Evolutionary conservation across 2,113 vertebrate genomes (phyloP).

Genomic region (Myotis yumanensis): DNA sequence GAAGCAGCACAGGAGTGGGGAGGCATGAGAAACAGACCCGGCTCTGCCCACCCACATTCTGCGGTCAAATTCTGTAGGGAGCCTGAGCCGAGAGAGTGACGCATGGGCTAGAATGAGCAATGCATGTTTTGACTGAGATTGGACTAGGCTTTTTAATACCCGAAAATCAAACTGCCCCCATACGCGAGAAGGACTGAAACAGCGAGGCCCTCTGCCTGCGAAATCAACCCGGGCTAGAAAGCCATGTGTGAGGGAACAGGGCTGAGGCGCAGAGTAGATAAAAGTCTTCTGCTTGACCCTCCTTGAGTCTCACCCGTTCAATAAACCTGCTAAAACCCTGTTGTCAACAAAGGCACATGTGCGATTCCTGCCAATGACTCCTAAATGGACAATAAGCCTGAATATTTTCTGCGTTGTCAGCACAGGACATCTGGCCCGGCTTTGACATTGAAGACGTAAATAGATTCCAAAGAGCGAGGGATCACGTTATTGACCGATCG

Average conservation of each 20-base stretch:
- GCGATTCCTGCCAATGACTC: background rate
- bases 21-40: background rate
- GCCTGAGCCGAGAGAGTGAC: background rate
- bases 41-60: fast-evolving
- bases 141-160: background rate
- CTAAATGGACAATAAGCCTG: background rate
- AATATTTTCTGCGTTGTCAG: background rate
- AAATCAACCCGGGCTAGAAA: background rate
- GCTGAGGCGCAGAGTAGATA: background rate
- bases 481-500: background rate
- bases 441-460: background rate
- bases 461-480: background rate
- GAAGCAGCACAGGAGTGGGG: background rate
- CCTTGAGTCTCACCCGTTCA: background rate
- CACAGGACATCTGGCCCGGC: background rate
- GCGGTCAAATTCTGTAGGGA: fast-evolving
- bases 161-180: background rate
- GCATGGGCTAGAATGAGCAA: background rate
- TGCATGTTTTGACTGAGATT: background rate
- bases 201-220: background rate
- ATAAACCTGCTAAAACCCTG: background rate
- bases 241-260: background rate
- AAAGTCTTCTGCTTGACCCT: background rate
- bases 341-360: background rate
- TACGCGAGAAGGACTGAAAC: background rate